Conservation (phyloP, 2,888 invertebrate genomes). For the Sinotaia quadrata region DNA sequence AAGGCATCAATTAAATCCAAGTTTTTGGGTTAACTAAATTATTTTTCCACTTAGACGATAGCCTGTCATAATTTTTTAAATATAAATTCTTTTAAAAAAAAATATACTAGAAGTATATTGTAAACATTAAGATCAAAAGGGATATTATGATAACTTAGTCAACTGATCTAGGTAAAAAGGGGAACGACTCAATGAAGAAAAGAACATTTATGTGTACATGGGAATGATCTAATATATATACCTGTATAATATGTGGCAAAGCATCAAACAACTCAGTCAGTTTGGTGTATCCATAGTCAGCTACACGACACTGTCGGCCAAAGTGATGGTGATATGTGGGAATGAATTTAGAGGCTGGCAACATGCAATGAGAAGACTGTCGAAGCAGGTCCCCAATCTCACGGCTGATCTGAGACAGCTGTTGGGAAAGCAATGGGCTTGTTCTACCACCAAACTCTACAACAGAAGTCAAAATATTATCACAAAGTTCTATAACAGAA, state of each 20-base stretch:
- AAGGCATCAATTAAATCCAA: too few species aligned
- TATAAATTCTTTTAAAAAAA: too few species aligned
- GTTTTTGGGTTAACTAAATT: too few species aligned
- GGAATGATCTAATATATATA: conserved; percentile 75
- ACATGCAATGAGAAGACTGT: conserved; percentile 86
- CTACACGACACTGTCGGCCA: conserved; percentile 90
- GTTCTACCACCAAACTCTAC: conserved; percentile 23
- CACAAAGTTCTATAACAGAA: neutral
- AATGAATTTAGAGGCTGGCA: conserved; percentile 93
- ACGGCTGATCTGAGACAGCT: conserved; percentile 85
- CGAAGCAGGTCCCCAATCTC: conserved; percentile 91
- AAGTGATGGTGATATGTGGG: conserved; percentile 96
- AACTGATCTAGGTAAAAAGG: too few species aligned
- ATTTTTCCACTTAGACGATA: too few species aligned
- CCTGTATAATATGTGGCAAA: conserved; percentile 81
- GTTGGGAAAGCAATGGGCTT: conserved; percentile 73
- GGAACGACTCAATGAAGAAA: too few species aligned
- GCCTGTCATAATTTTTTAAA: too few species aligned
- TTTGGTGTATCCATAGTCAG: conserved; percentile 94
- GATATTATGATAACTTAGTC: too few species aligned
- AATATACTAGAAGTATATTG: too few species aligned
- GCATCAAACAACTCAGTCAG: conserved; percentile 92
- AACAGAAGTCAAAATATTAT: neutral
- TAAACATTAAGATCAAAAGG: too few species aligned
- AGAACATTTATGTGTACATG: too few species aligned